Base-by-base conservation (phyloP, 2,888 invertebrate species). In the Nymphalis c-album region DNA sequence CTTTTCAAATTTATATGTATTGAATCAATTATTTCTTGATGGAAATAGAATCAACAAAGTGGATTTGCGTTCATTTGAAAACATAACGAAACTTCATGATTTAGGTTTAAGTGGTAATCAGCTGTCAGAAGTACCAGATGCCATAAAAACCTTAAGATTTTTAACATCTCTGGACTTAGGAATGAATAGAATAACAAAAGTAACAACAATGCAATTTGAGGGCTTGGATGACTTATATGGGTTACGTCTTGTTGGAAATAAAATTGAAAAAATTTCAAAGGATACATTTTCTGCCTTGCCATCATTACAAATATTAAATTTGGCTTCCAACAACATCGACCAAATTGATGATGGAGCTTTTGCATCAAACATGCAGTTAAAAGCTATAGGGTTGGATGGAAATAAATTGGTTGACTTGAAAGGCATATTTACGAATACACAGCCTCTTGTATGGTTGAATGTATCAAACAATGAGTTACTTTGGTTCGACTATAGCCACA, bases 401-500 rank as follows among this genome's bases (percentile, higher is more conserved):
- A 97, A 97, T 87, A 94, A 94, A 85, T 92, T 97, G 75, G 94
- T 95, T 66, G 96, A 96, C 83, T 95, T 96, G 80, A 95, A 95
- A 85, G 95, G 95, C 64, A 94, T 96, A 81, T 96, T 96, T 87
- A 95, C 94, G 72, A 95, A 94, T 77, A 93, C 95, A 70, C 94
- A 95, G 76, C 94, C 94, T 73, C 94, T 97, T 69, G 94, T 95
- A 75, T 96, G 96, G 96, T 88, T 97, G 75, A 97, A 97, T 87
- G 95, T 96, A 68, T 96, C 96, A 61, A 95, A 95, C 85, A 97
- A 97, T 87, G 94, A 94, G 82, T 89, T 97, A 75, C 91, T 94
- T 71, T 95, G 95, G 95, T 96, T 96, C 86, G 96, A 97, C 88
- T 97, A 96, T 79, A 95, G 95, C 75, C 94, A 96, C 79, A 93